A percentile compares a stretch with the other conserved stretches of the same genome.
Conservation (phyloP, 2,797 vertebrate genomes). For the Pangasius krempfi region DNA sequence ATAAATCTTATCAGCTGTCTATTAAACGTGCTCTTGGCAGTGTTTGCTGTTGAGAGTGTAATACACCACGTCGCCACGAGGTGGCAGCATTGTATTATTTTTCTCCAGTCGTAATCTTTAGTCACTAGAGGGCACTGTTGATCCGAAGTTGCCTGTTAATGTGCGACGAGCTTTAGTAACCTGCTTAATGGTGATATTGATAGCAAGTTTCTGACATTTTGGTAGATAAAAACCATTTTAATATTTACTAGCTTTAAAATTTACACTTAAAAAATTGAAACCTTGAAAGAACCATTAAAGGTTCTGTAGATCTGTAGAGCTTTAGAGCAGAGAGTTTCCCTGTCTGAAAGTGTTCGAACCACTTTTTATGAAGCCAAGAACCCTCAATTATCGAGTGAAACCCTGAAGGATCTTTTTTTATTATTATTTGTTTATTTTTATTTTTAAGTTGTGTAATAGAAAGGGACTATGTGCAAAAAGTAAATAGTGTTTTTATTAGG, state of each 20-base stretch:
- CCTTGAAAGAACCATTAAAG: background rate
- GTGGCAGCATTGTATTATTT: constrained; percentile 22
- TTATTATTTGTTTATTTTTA: background rate
- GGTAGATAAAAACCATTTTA: background rate
- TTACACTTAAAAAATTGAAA: background rate
- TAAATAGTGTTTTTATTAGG: background rate
- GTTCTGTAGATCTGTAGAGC: background rate
- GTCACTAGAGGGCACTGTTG: constrained; percentile 13
- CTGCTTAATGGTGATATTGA: background rate
- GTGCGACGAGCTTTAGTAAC: background rate
- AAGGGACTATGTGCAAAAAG: background rate
- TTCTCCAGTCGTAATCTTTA: background rate
- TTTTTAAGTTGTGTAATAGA: background rate
- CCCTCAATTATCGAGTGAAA: background rate
- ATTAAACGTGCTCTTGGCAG: too few relatives aligned
- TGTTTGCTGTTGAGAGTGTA: background rate
- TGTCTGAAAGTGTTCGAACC: background rate
- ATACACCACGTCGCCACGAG: background rate
- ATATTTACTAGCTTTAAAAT: background rate
- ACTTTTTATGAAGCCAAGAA: background rate
- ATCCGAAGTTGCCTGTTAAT: background rate
- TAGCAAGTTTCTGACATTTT: background rate
- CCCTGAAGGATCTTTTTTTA: background rate
- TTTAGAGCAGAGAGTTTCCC: background rate
- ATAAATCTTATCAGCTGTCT: background rate